Evolutionary conservation across 1,140 invertebrate genomes (phyloP), one percentile per base, ranked within the genome.

Genomic region (Heliconius congener): DNA sequence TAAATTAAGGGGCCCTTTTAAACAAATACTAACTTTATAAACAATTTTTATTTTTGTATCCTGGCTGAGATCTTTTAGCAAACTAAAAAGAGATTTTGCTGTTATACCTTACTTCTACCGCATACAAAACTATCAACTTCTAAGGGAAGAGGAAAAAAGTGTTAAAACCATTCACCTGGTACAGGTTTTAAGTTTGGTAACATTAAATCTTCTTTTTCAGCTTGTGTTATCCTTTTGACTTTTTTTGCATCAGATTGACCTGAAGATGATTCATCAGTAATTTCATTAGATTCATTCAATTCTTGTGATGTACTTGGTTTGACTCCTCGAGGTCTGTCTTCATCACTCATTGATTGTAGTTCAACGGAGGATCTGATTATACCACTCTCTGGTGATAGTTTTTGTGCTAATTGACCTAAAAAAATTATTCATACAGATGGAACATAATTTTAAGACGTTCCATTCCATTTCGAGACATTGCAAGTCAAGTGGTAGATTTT

Each of bases 131-230:
- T 52, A 52, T 52, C 16, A 52, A 52, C 18, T 8, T 52, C 1
- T 52, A 52, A 52, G 2, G 18, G 18, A 52, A 52, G 18, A 52
- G 18, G 11, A 8, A 52, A 19, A 19, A 18, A 52, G 8, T 8
- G 6, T 9, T 39, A 30, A n/a, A 72, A n/a, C 1, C 9, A 46
- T 79, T 50, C 71, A 95, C 94, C 94, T 83, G 96, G 95, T 30
- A 96, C 96, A 55, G 97, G 96, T 87, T 97, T 97, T 88, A 99
- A 96, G 84, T 98, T 87, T 1, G 99, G 99, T 19, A 99, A 94
- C 81, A 97, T 94, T 55, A 96, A 95, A 87, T 97, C 96, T 86
- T 98, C 97, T 84, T 95, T 95, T 87, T 97, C 95, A 87, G 96
- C 95, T 8, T 81, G 72, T 70, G 91, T 93, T 1, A 89, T 77